A percentile compares a stretch with the other conserved stretches of the same genome.
Conservation (phyloP, 1,140 invertebrate genomes). For the Caenorhabditis remanei region DNA sequence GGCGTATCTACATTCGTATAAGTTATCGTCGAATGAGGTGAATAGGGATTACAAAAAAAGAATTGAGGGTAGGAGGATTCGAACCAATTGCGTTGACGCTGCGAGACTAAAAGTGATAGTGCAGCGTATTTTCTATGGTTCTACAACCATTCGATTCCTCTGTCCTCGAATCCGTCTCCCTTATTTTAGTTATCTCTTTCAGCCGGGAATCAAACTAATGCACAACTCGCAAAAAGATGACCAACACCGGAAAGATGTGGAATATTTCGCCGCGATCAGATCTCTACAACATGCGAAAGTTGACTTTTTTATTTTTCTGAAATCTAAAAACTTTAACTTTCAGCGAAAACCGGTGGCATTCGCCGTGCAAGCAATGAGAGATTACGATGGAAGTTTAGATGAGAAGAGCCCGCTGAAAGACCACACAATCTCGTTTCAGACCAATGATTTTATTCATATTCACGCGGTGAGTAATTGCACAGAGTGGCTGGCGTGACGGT, state of each 20-base stretch:
- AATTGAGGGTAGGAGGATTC: not conserved
- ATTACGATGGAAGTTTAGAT: slow-evolving; percentile 67
- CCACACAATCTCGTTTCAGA: slow-evolving; percentile 67
- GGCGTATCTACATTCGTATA: slow-evolving; percentile 61
- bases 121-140: too few relatives aligned
- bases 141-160: too few relatives aligned
- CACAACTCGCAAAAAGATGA: slow-evolving; percentile 44
- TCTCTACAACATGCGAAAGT: slow-evolving; percentile 27
- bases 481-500: too few relatives aligned
- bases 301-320: not conserved
- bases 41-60: not conserved
- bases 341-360: slow-evolving; percentile 64
- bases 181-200: not conserved
- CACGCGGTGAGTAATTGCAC: slow-evolving; percentile 52
- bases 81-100: too few relatives aligned
- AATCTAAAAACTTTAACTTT: not conserved
- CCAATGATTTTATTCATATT: slow-evolving; percentile 67
- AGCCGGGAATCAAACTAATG: slow-evolving; percentile 35
- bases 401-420: slow-evolving; percentile 63
- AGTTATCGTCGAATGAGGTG: slow-evolving; percentile 54
- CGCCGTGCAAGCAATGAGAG: slow-evolving; percentile 64
- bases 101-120: too few relatives aligned
- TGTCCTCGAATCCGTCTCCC: not conserved
- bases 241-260: slow-evolving; percentile 18
- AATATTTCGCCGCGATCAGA: slow-evolving; percentile 11